These are phyloP conservation scores for Tuta absoluta DNA, from an alignment of 2,888 invertebrate genomes.

Conservation along the genomic window DNA sequence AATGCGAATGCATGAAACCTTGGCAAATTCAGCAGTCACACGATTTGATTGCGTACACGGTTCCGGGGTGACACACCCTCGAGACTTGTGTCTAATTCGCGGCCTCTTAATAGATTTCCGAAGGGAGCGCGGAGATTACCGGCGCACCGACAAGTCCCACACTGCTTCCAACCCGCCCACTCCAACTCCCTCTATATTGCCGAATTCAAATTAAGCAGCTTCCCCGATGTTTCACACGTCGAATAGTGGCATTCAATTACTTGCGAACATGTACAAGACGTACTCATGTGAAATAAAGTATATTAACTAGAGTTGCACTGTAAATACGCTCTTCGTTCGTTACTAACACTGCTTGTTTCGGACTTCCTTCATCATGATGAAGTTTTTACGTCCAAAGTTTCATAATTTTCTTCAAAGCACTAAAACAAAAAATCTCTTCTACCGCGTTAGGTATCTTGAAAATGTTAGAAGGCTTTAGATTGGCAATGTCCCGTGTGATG, in stretches of 20 bases:
- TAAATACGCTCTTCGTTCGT: no score
- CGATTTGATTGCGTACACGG: neutral
- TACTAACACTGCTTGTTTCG: no score
- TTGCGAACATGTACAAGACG: neutral
- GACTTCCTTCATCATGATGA: no score
- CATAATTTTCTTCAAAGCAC: no score
- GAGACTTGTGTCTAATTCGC: constrained; percentile 15
- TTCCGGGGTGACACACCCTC: constrained; percentile 4
- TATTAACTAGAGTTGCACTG: neutral
- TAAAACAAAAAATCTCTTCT: no score
- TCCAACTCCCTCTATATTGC: constrained; percentile 1
- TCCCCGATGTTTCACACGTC: constrained; percentile 17
- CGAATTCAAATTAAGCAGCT: constrained; percentile 23
- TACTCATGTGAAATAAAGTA: neutral
- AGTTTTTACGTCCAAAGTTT: no score
- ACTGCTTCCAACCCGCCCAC: constrained; percentile 7
- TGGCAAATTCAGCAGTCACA: neutral
- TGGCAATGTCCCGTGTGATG: no score
- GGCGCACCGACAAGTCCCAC: neutral
- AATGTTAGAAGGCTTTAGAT: no score
- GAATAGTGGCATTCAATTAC: constrained; percentile 6
- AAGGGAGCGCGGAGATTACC: constrained; percentile 19
- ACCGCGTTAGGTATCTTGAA: no score
- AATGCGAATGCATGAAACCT: neutral
- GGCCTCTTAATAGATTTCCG: constrained; percentile 26